Evolutionary conservation across 2,797 vertebrate species (phyloP), one percentile per base, ranked within the genome.

Genomic region (Paedocypris micromegethes): DNA sequence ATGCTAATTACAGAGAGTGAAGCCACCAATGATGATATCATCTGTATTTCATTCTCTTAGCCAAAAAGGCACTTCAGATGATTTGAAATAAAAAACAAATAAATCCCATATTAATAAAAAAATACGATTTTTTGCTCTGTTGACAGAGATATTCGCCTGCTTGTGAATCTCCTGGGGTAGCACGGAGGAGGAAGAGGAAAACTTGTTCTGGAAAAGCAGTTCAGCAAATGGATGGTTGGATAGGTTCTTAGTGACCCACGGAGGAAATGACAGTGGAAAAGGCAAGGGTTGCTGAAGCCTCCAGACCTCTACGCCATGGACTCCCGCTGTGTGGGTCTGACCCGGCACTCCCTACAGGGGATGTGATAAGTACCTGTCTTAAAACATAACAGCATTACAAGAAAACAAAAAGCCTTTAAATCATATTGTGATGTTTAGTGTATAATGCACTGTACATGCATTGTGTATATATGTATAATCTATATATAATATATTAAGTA

Each of bases 181-280:
- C 76, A 77, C 23, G 68, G 70, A 75, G 68, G 72, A 67, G 40
- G 58, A 74, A 81, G 77, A 81, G 68, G 78, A 69, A 76, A 51
- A 47, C 66, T 64, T 68, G 64, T 50, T 79, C 79, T 74, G 75
- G 83, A 52, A 70, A 74, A 78, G 66, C 77, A 79, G 80, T 80
- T 82, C 84, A 78, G 79, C 82, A 79, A 82, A 82, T 74, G 76
- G 86, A 84, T 87, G 86, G 83, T 79, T 81, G 88, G 81, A 82
- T 80, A 23, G 81, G 84, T 80, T 86, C 79, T 85, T 83, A 79
- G 80, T 65, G 58, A n/a, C 80, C 83, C 83, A 80, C 69, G 69
- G 72, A 86, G 85, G 87, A 90, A 88, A 86, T 83, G 81, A 86
- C 54, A 66, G 70, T 84, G 86, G 85, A 87, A 85, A 86, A 76